Evolutionary conservation across 30 jellyfish, hydroid and myxozoan genomes (phyloP).

Genomic region (Mastigias papua): DNA sequence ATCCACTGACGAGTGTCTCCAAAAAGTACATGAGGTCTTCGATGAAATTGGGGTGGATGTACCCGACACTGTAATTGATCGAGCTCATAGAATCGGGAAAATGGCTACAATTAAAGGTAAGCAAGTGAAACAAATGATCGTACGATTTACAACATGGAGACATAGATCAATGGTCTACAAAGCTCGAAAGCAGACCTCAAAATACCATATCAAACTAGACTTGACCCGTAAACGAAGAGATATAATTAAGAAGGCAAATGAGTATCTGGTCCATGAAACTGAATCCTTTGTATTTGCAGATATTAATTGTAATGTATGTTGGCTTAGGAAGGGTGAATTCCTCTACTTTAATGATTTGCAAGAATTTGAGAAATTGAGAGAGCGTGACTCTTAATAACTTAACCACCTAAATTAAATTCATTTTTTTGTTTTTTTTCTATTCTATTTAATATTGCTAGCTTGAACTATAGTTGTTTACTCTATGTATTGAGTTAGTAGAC

Average conservation of each 20-base stretch:
- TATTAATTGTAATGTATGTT: background rate
- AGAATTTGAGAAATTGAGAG: background rate
- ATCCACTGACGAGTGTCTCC: slow-evolving; percentile 38
- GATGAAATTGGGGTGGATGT: slow-evolving; percentile 42
- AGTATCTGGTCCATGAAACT: background rate
- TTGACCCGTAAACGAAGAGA: slow-evolving; percentile 16
- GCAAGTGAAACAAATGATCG: background rate
- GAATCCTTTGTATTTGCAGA: slow-evolving; percentile 20
- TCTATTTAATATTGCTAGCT: background rate
- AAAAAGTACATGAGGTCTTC: slow-evolving; percentile 30
- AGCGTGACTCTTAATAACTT: background rate
- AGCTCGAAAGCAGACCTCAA: slow-evolving; percentile 12
- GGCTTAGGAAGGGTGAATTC: slow-evolving; percentile 10
- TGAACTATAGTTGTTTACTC: background rate
- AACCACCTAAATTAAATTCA: background rate
- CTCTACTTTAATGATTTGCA: slow-evolving; percentile 8
- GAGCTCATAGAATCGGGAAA: slow-evolving; percentile 53
- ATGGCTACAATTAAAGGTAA: slow-evolving; percentile 4
- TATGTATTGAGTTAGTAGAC: background rate
- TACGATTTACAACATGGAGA: slow-evolving; percentile 23
- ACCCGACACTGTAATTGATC: slow-evolving; percentile 39
- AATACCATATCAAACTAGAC: slow-evolving; percentile 4
- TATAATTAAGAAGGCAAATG: background rate
- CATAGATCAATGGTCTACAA: background rate
- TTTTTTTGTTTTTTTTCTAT: background rate